These are phyloP conservation scores for Laspeyria flexula DNA, from an alignment of 2,888 invertebrate genomes.

Conservation along the genomic window DNA sequence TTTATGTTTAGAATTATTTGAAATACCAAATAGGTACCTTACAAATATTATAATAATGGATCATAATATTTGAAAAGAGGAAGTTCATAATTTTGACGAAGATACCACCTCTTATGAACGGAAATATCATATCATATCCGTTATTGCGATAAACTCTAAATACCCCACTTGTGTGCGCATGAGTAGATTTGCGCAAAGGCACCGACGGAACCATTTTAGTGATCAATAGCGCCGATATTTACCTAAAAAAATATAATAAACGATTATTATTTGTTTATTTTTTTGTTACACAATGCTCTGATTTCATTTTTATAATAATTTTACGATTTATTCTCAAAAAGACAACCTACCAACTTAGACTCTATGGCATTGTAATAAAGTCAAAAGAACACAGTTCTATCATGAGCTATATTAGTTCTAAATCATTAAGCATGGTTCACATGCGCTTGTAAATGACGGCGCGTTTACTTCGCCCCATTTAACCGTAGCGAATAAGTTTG, in stretches of 20 bases:
- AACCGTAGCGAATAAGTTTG: conserved; percentile 83
- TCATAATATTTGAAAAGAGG: conserved; percentile 48
- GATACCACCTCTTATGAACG: conserved; percentile 68
- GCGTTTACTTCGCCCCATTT: conserved; percentile 81
- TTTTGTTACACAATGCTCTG: conserved; percentile 16
- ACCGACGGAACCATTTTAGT: conserved; percentile 50
- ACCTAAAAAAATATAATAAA: conserved; percentile 41
- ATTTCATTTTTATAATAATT: conserved; percentile 36
- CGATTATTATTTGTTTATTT: conserved; percentile 21
- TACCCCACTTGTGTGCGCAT: conserved; percentile 71
- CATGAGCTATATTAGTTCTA: conserved; percentile 59
- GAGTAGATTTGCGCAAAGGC: conserved; percentile 73
- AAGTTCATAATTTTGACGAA: conserved; percentile 61
- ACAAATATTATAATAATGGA: conserved; percentile 8
- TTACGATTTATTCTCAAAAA: not conserved
- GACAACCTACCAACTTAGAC: not conserved
- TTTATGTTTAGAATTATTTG: conserved; percentile 11
- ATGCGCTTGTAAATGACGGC: conserved; percentile 66
- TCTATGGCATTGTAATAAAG: not conserved
- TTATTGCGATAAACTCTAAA: conserved; percentile 57
- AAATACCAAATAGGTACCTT: not conserved
- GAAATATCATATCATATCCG: conserved; percentile 79
- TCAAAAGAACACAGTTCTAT: conserved; percentile 5
- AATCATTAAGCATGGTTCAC: conserved; percentile 82
- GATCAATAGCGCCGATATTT: conserved; percentile 56